phyloP scores from a whole-genome alignment of 1,140 invertebrate genomes.

The Bombus turneri region DNA sequence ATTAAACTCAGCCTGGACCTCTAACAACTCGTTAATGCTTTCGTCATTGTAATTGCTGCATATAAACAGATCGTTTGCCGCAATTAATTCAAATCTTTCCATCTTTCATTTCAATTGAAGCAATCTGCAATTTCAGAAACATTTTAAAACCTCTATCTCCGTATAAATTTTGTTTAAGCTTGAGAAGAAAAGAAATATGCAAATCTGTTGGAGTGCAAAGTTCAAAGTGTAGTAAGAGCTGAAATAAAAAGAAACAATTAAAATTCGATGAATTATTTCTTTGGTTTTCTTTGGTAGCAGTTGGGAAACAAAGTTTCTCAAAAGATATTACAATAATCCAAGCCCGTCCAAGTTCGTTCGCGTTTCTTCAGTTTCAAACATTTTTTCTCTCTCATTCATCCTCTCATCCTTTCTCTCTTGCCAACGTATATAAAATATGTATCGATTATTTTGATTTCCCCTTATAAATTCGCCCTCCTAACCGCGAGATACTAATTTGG shows the following conservation, averaged over 20 bases:
- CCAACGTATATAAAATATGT: slow-evolving; percentile 53
- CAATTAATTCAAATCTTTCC: no score
- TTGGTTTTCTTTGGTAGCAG: no score
- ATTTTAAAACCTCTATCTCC: neutral
- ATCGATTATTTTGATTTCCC: slow-evolving; percentile 34
- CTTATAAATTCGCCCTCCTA: neutral
- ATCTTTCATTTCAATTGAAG: no score
- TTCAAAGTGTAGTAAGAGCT: neutral
- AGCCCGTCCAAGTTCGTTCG: neutral
- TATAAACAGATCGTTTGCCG: neutral
- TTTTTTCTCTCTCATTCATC: slow-evolving; percentile 17
- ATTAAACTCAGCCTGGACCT: neutral
- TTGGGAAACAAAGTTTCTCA: neutral
- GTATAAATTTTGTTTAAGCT: no score
- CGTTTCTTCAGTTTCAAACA: neutral
- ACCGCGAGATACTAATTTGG: neutral
- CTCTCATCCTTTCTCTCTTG: slow-evolving; percentile 7
- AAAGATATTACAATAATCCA: slow-evolving; percentile 4
- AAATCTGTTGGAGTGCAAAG: slow-evolving; percentile 2
- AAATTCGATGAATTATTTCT: neutral
- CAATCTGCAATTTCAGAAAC: no score
- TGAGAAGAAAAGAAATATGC: neutral
- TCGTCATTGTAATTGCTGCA: neutral
- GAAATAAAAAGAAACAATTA: no score
- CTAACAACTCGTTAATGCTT: neutral